Evolutionary conservation across 2,113 vertebrate genomes (phyloP).

Genomic region (Pimephales promelas): DNA sequence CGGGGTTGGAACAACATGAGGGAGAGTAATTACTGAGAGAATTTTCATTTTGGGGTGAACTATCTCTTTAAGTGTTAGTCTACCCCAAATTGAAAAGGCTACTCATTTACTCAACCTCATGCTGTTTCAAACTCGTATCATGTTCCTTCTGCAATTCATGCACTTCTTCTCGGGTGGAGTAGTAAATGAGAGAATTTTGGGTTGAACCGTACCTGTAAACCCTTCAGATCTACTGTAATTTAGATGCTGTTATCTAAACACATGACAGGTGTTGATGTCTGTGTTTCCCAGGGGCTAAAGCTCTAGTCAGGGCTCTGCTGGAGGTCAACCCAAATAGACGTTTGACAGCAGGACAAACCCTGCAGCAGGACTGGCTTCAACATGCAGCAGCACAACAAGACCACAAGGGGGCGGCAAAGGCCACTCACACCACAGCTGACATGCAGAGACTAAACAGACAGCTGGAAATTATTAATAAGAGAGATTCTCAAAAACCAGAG

Average conservation of each 20-base stretch:
- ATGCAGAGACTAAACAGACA: constrained; percentile 28
- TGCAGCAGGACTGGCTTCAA: constrained; percentile 88
- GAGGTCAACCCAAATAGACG: constrained; percentile 84
- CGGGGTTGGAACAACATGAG: no score
- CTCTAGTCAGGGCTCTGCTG: constrained; percentile 85
- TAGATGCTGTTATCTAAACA: not conserved
- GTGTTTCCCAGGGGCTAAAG: constrained; percentile 79
- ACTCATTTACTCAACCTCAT: not conserved
- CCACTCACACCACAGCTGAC: constrained; percentile 4
- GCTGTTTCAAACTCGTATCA: no score
- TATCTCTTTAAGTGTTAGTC: no score
- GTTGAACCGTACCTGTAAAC: not conserved
- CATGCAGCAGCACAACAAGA: constrained; percentile 59
- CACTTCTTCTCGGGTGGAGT: not conserved
- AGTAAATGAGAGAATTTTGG: not conserved
- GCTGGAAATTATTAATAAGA: not conserved
- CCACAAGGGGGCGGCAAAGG: constrained; percentile 72
- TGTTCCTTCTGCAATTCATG: not conserved
- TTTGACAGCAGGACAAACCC: constrained; percentile 84
- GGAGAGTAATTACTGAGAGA: no score
- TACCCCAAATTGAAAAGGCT: no score
- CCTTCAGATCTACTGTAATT: not conserved
- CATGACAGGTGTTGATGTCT: constrained; percentile 14
- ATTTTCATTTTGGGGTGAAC: no score
- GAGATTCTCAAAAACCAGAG: not conserved